Conservation (phyloP, 1,140 invertebrate genomes). For the Gryon sp. region DNA sequence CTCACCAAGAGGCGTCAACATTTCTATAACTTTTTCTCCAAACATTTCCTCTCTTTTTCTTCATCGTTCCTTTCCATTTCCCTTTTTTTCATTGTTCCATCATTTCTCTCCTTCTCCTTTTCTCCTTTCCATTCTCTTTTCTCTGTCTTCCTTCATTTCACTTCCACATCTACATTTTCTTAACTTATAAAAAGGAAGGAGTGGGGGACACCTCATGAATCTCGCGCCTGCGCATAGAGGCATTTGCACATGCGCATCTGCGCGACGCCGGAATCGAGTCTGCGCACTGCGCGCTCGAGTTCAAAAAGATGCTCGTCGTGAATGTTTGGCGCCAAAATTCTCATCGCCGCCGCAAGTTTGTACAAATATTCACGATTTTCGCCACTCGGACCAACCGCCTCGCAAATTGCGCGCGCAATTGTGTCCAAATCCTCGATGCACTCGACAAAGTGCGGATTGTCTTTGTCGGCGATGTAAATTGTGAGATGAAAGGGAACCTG, state of each 20-base stretch:
- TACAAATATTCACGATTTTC: constrained; percentile 93
- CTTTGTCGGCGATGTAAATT: constrained; percentile 90
- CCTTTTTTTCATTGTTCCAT: too few species aligned
- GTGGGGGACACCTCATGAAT: too few species aligned
- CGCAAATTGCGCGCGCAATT: constrained; percentile 88
- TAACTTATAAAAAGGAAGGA: too few species aligned
- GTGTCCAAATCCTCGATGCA: constrained; percentile 87
- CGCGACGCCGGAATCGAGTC: neutral
- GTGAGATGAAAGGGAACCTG: constrained; percentile 84
- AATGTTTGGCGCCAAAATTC: constrained; percentile 84
- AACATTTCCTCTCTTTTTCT: too few species aligned
- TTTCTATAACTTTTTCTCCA: too few species aligned
- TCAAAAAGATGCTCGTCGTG: constrained; percentile 88
- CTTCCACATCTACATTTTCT: too few species aligned
- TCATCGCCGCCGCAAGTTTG: constrained; percentile 89
- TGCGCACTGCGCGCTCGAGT: constrained; percentile 83
- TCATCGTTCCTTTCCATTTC: too few species aligned
- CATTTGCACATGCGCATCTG: constrained; percentile 9
- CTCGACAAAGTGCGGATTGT: constrained; percentile 90
- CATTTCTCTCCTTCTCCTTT: too few species aligned
- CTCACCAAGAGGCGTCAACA: too few species aligned
- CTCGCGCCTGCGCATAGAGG: constrained; percentile 1
- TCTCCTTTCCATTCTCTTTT: too few species aligned
- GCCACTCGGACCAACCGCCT: constrained; percentile 89
- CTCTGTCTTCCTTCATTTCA: too few species aligned